Evolutionary conservation across 2,113 vertebrate species (phyloP).

Genomic region (Leptobrachium leishanense): DNA sequence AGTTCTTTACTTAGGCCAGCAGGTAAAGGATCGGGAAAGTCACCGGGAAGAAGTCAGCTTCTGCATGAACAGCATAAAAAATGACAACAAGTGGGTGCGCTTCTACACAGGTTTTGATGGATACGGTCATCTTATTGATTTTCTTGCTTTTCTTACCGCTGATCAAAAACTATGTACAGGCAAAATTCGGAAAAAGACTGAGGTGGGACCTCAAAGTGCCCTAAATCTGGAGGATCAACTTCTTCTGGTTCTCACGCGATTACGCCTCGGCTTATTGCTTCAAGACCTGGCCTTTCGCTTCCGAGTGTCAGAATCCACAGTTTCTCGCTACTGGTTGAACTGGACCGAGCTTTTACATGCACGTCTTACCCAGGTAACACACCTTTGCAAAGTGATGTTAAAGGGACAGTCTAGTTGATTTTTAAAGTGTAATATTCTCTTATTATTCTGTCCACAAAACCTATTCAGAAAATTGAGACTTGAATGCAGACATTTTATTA

Average conservation of each 20-base stretch:
- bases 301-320: conserved; percentile 53
- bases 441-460: no score
- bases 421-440: no score
- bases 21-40: conserved; percentile 30
- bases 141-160: conserved; percentile 50
- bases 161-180: conserved; percentile 8
- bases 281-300: conserved; percentile 58
- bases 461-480: no score
- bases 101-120: conserved; percentile 54
- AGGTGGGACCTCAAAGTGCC: not conserved
- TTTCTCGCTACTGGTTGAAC: conserved; percentile 53
- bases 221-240: conserved; percentile 39
- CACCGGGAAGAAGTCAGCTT: not conserved
- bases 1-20: conserved; percentile 32
- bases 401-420: no score
- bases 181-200: not conserved
- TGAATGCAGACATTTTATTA: no score
- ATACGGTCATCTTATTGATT: conserved; percentile 42
- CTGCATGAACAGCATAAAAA: conserved; percentile 37
- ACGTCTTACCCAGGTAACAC: conserved; percentile 50
- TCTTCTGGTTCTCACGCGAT: conserved; percentile 52
- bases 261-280: conserved; percentile 55
- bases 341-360: conserved; percentile 53
- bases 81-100: conserved; percentile 47
- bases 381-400: no score